Evolutionary conservation across 2,888 invertebrate species (phyloP).

Genomic region (Mimumesa dahlbomi): DNA sequence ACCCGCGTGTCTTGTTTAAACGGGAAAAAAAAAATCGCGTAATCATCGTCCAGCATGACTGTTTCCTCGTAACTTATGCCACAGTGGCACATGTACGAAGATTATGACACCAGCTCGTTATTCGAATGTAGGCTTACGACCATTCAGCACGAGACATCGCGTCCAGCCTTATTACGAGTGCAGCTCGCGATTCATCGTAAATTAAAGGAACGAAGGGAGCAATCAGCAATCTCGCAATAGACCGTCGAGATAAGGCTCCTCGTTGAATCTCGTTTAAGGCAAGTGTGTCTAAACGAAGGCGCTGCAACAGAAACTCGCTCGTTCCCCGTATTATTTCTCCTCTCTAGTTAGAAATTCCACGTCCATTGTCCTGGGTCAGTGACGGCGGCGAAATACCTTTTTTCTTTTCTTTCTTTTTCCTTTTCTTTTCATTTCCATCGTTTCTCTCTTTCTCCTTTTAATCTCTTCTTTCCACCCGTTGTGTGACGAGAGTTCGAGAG

Average conservation of each 20-base stretch:
- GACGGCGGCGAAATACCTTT: slow-evolving; percentile 39
- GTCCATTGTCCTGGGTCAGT: slow-evolving; percentile 60
- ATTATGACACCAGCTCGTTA: slow-evolving; percentile 57
- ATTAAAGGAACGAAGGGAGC: slow-evolving; percentile 67
- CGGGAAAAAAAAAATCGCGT: slow-evolving; percentile 3
- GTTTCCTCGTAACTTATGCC: slow-evolving; percentile 37
- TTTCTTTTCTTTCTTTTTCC: slow-evolving; percentile 7
- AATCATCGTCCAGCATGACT: slow-evolving; percentile 13
- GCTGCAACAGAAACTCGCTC: slow-evolving; percentile 15
- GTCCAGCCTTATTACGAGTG: slow-evolving; percentile 46
- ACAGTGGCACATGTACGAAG: slow-evolving; percentile 39
- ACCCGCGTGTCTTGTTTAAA: slow-evolving; percentile 23
- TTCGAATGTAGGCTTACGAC: slow-evolving; percentile 41
- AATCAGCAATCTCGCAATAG: slow-evolving; percentile 65
- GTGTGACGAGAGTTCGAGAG: slow-evolving; percentile 46
- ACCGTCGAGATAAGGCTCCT: slow-evolving; percentile 59
- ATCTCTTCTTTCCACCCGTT: slow-evolving; percentile 1
- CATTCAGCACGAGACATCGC: slow-evolving; percentile 47
- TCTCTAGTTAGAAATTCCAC: slow-evolving; percentile 48
- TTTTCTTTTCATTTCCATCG: too few species aligned
- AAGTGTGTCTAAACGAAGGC: slow-evolving; percentile 39
- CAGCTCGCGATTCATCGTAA: slow-evolving; percentile 63
- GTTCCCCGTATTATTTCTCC: slow-evolving; percentile 38
- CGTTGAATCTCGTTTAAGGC: slow-evolving; percentile 60
- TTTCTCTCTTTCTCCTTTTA: not conserved